Evolutionary conservation across 2,888 invertebrate genomes (phyloP), one percentile per base, ranked within the genome.

Genomic region (Drosophila vallismaia): DNA sequence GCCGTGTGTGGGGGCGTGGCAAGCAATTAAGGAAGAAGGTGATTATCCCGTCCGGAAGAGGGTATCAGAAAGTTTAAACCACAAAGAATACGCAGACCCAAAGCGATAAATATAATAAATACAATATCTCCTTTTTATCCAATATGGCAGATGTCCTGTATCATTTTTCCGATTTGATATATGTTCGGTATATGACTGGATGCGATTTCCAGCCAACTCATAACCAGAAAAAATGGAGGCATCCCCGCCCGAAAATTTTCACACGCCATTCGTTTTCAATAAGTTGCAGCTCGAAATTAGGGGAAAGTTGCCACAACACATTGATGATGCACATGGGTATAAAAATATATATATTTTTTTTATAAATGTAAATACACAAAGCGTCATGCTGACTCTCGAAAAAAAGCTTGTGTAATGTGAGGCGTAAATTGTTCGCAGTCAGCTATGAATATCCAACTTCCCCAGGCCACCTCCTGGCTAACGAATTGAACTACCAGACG

Each of bases 181-280:
- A 64, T 64, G 52, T 46, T 26, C 45, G 26, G 29, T 6, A 7
- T 52, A 46, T 64, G 64, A 64, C 64, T 52, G 9, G 63, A 52
- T 26, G 14, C 52, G 64, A 64, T 64, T 63, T 52, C 38, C n/a
- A 14, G 64, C 36, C 50, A 10, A 51, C 36, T 36, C 51, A 51
- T 14, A 51, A 29, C 29, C 49, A 9, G 29, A 60, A 62, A 7
- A 36, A 51, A 51, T 36, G 26, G n/a, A 6, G 28, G 19, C 19
- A 19, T 19, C 9, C 40, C 38, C 55, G 1, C 44, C 29, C 24
- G 71, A 69, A 59, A 82, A 75, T 82, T 85, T 86, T 87, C 88
- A 83, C 88, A 80, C 88, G 68, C 86, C 88, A 83, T 83, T 83
- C 86, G 88, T 74, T 87, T 87, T 83, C 88, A 83, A 83, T 83